A percentile compares a stretch with the other conserved stretches of the same genome.
phyloP scores from a whole-genome alignment of 2,888 invertebrate species.

The Agrotis puta region DNA sequence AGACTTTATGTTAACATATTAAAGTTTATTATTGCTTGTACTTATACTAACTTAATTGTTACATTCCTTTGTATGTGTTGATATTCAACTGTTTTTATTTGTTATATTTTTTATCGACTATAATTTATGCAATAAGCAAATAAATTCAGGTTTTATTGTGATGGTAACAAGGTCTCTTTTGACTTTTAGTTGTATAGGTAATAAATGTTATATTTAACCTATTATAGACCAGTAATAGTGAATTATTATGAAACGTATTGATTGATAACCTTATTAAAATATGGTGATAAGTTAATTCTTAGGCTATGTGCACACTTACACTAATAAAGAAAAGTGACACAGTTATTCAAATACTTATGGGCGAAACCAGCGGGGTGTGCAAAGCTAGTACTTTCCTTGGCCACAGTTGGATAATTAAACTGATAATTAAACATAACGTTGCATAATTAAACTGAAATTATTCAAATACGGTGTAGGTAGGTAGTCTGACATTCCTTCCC shows the following conservation, averaged over 20 bases:
- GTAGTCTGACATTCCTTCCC: too few species aligned
- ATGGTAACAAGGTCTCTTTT: constrained; percentile 39
- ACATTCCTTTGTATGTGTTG: constrained; percentile 47
- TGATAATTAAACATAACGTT: too few species aligned
- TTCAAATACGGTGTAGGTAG: too few species aligned
- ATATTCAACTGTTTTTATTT: constrained; percentile 35
- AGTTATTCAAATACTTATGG: background rate
- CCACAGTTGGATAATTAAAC: too few species aligned
- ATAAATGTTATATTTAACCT: constrained; percentile 34
- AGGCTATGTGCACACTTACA: constrained; percentile 24
- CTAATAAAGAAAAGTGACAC: constrained; percentile 9
- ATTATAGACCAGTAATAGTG: constrained; percentile 41
- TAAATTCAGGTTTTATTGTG: constrained; percentile 38
- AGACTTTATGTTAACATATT: constrained; percentile 30
- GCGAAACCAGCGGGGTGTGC: background rate
- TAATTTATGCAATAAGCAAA: constrained; percentile 28
- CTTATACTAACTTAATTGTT: constrained; percentile 21
- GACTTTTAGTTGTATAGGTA: constrained; percentile 26
- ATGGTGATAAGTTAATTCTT: constrained; percentile 21
- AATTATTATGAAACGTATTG: constrained; percentile 31
- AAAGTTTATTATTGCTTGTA: constrained; percentile 50
- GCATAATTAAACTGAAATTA: too few species aligned
- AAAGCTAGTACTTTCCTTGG: background rate
- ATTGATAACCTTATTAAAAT: constrained; percentile 20
- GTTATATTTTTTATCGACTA: constrained; percentile 30